Evolutionary conservation across 2,888 invertebrate species (phyloP), one percentile per base, ranked within the genome.

Genomic region (Xestia c-nigrum): DNA sequence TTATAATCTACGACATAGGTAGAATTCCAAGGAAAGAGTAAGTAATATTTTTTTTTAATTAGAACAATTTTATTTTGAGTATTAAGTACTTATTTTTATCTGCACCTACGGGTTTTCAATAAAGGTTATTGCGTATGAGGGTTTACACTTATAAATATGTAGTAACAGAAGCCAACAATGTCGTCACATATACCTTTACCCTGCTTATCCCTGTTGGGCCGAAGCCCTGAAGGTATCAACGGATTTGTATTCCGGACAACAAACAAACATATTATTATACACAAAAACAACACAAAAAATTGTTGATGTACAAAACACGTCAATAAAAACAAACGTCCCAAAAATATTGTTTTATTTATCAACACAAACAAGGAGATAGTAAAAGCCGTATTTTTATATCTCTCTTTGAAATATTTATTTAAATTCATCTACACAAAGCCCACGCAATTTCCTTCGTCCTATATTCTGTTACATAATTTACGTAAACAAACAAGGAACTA

Each of bases 401-500:
- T 66, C 40, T 43, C 40, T 69, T 81, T 70, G 66, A 69, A 85
- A 74, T 77, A 74, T 76, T 77, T 76, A 76, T 81, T 81, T 66
- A 74, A 81, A 76, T 76, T 72, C 61, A 57, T 80, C 57, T 21
- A 74, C 65, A 69, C 46, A 72, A 21, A 47, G 5, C 65, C 19
- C n/a, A 55, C 73, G 65, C 68, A 74, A 61, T 77, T 77, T 85
- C 40, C 55, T 72, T 67, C 40, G 63, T 64, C 52, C 76, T 50
- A 77, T 59, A 72, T 82, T 85, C 57, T 52, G 24, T 69, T 85
- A 76, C 52, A 76, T 76, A 72, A 72, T 85, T 74, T 74, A 81
- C 52, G 69, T 74, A 82, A 82, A 82, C 74, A 82, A 85, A 82
- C 77, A 83, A 77, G 77, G 72, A 82, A 82, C 71, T 72, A 77